A percentile compares a stretch with the other conserved stretches of the same genome.
These are phyloP conservation scores for Morpho deidamia DNA, from an alignment of 2,888 invertebrate species.

Conservation along the genomic window DNA sequence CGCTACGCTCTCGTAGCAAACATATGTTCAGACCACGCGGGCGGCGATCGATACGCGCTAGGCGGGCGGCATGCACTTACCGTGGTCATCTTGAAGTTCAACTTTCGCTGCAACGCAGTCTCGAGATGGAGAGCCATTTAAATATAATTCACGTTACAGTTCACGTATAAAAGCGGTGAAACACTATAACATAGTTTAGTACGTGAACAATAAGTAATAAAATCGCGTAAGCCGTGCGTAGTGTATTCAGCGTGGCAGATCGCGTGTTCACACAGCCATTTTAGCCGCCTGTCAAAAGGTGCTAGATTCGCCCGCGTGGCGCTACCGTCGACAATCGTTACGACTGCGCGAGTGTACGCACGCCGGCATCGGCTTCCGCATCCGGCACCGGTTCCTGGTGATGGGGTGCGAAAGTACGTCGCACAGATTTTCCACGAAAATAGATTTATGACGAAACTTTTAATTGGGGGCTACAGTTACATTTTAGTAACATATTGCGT, in stretches of 20 bases:
- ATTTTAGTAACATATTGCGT: slow-evolving; percentile 42
- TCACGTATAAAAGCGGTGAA: slow-evolving; percentile 41
- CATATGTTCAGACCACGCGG: slow-evolving; percentile 73
- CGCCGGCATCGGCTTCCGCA: slow-evolving; percentile 17
- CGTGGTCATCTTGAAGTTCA: slow-evolving; percentile 76
- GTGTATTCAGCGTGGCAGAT: slow-evolving; percentile 59
- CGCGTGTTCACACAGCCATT: slow-evolving; percentile 76
- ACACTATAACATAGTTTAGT: slow-evolving; percentile 65
- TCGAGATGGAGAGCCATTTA: slow-evolving; percentile 71
- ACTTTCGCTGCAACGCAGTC: slow-evolving; percentile 73
- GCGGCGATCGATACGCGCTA: slow-evolving; percentile 58
- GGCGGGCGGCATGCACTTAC: slow-evolving; percentile 65
- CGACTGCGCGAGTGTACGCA: slow-evolving; percentile 63
- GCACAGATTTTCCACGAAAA: slow-evolving; percentile 48
- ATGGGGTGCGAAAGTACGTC: slow-evolving; percentile 30
- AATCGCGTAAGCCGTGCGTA: slow-evolving; percentile 62
- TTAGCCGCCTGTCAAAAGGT: slow-evolving; percentile 68
- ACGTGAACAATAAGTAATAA: slow-evolving; percentile 52
- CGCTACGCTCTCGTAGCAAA: slow-evolving; percentile 44
- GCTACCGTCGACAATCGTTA: slow-evolving; percentile 54
- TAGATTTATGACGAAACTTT: slow-evolving; percentile 70
- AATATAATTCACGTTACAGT: slow-evolving; percentile 36
- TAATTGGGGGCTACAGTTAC: slow-evolving; percentile 65
- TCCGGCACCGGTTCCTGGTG: slow-evolving; percentile 28
- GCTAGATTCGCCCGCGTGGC: slow-evolving; percentile 51